Evolutionary conservation across 2,888 invertebrate genomes (phyloP), one percentile per base, ranked within the genome.

Genomic region (Eristalinus aeneus): DNA sequence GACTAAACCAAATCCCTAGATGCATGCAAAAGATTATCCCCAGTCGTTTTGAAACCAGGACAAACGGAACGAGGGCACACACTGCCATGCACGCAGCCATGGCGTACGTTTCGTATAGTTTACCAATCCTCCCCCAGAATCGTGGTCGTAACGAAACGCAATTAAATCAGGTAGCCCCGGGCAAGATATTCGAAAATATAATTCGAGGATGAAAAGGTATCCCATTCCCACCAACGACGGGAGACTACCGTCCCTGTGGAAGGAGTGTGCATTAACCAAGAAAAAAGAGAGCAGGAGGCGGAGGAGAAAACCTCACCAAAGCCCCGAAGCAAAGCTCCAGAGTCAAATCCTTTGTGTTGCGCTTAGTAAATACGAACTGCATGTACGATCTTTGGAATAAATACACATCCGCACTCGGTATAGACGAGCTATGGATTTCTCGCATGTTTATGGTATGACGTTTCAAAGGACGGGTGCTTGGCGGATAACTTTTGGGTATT

Each of bases 151-250:
- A 85, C n/a, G 27, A 27, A 27, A 27, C 81, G 81, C 85, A 85
- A 85, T 85, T 85, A 85, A 81, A 85, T 85, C 85, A 85, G 81
- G 85, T 85, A 69, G 72, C 85, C 76, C 39, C 27, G 72, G 81
- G 85, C 85, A 85, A 81, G 81, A 81, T 81, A 77, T 85, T 85
- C 76, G 76, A 81, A 85, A 85, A 85, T 81, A 85, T 85, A 85
- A 85, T 85, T 85, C 85, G 58, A 68, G 73, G 76, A 85, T 85
- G 85, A 81, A 80, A 80, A 72, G 76, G 75, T 75, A 85, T 53
- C 20, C 61, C 67, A 8, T n/a, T 16, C 56, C 8, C 23, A 23
- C 56, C 36, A 39, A 27, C 56, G 36, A 16, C 32, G 60, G 46
- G 63, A 46, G 36, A 32, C 27, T 61, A 72, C 46, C n/a, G n/a